These are phyloP conservation scores for Lemur catta DNA, from an alignment of 2,797 vertebrate species.

Conservation along the genomic window DNA sequence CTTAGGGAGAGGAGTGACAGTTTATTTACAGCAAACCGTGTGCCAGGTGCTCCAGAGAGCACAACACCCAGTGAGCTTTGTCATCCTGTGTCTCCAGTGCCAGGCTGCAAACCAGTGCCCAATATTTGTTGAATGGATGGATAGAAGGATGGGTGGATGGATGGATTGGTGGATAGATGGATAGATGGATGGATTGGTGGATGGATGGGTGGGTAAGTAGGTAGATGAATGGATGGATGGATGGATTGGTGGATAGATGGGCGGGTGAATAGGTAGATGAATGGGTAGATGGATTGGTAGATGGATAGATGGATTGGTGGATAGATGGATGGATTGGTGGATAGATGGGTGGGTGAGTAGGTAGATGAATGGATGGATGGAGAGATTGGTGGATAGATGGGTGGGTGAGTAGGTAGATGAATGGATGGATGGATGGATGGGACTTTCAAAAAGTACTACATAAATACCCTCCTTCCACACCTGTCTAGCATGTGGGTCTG, in stretches of 20 bases:
- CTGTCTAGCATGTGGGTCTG: background rate
- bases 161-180: background rate
- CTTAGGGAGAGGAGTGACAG: fast-evolving
- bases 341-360: background rate
- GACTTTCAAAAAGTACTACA: background rate
- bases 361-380: no score
- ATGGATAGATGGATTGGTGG: fast-evolving
- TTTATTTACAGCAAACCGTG: no score
- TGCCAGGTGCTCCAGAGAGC: background rate
- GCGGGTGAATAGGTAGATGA: no score
- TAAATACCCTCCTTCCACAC: background rate
- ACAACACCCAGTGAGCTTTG: background rate
- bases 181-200: background rate
- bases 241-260: background rate
- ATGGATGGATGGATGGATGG: background rate
- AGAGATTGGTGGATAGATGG: background rate
- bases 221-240: no score
- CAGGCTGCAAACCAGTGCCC: background rate
- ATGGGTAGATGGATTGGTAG: no score
- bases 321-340: no score
- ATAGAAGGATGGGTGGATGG: background rate
- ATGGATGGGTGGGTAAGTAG: background rate
- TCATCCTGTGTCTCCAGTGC: background rate
- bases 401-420: background rate
- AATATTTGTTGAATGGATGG: background rate